Evolutionary conservation across 2,888 invertebrate species (phyloP), one percentile per base, ranked within the genome.

Genomic region (Hydraecia micacea): DNA sequence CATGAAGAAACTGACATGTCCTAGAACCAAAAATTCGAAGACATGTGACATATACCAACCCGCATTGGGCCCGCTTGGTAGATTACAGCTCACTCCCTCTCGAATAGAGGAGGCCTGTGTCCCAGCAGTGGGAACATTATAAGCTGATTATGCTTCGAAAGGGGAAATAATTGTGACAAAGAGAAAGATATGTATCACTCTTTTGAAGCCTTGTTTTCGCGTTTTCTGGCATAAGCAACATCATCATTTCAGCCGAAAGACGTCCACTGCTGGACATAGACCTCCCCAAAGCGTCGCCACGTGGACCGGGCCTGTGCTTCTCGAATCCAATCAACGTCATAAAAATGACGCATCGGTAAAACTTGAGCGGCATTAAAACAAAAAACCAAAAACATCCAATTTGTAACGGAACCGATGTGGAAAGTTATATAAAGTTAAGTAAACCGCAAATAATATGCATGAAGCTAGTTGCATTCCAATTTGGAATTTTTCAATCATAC

Each of bases 401-500:
- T 49, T 66, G 18, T 18, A 65, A 60, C 55, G 55, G 58, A 69
- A 58, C 9, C 5, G 46, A 32, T 28, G 39, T 28, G 39, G 15
- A 39, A 77, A 77, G 25, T 32, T 69, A 52, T 46, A 13, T n/a
- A 62, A 83, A 74, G 39, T 74, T 32, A 58, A 42, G 36, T 46
- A 36, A 67, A n/a, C 79, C 72, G 25, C 49, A 66, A 73, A 68
- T 79, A 80, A 84, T 66, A 83, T 63, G 67, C 71, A 69, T 85
- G 42, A 81, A 81, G 74, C 63, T 74, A 71, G 68, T 77, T 80
- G 73, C 83, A 73, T 76, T 75, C 42, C 73, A 85, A 76, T 85
- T 73, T 75, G 36, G 28, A 75, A 80, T 67, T 80, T 85, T 73
- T 74, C 86, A 84, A 81, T 81, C 76, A 76, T 65, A 62, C 63